Percentiles rank a stretch among this genome's conserved stretches.
Evolutionary conservation across 2,888 invertebrate species (phyloP).

Genomic region (Pristionchus fissidentatus): DNA sequence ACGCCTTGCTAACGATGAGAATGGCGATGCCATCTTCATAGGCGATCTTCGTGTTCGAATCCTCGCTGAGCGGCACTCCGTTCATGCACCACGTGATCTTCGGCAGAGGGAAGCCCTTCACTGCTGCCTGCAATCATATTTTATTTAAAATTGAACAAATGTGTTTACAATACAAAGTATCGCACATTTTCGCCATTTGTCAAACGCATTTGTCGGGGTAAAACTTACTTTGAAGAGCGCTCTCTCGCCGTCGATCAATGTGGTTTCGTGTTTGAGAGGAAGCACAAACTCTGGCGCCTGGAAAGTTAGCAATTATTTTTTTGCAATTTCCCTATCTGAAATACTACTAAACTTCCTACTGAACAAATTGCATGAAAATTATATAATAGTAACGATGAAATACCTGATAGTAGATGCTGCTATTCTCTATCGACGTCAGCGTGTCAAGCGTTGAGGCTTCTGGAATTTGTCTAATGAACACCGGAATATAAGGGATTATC

Average conservation of each 20-base stretch:
- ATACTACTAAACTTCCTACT: too few relatives aligned
- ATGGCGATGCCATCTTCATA: conserved; percentile 64
- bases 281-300: conserved; percentile 60
- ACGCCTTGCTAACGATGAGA: conserved; percentile 45
- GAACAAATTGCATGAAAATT: too few relatives aligned
- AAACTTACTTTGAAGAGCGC: conserved; percentile 55
- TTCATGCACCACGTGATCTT: conserved; percentile 63
- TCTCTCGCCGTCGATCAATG: conserved; percentile 51
- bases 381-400: neutral
- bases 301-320: neutral
- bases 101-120: conserved; percentile 67
- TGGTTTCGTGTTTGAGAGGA: conserved; percentile 53
- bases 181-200: neutral
- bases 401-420: conserved; percentile 59
- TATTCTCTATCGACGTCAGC: conserved; percentile 61
- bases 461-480: conserved; percentile 50
- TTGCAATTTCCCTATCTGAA: too few relatives aligned
- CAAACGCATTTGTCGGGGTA: neutral
- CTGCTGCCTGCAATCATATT: conserved; percentile 49
- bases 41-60: conserved; percentile 48
- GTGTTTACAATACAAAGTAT: neutral
- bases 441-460: conserved; percentile 68
- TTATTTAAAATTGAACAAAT: neutral
- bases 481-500: too few relatives aligned
- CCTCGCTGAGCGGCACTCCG: conserved; percentile 48